Evolutionary conservation across 2,888 invertebrate species (phyloP).

Genomic region (Cataglyphis altisquamis): DNA sequence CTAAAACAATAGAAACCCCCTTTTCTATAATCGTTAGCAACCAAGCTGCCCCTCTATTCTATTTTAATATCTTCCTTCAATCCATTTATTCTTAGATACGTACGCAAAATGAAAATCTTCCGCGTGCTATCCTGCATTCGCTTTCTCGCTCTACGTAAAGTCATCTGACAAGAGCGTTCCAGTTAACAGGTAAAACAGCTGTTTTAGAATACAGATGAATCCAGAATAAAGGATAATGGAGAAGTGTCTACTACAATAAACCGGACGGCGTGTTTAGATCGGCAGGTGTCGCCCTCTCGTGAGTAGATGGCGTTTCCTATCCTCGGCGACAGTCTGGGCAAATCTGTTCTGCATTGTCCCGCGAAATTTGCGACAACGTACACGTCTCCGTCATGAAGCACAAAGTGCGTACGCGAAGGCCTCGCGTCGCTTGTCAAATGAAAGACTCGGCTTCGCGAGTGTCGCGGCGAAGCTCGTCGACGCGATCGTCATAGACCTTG

Average conservation of each 20-base stretch:
- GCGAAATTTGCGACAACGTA: slow-evolving; percentile 25
- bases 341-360: slow-evolving; percentile 44
- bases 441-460: slow-evolving; percentile 12
- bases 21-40: background rate
- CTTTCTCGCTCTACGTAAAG: background rate
- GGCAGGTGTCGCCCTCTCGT: slow-evolving; percentile 63
- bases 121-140: background rate
- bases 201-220: background rate
- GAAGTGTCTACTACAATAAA: background rate
- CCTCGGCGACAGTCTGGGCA: slow-evolving; percentile 41
- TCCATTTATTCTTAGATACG: background rate
- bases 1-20: background rate
- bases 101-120: background rate
- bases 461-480: slow-evolving; percentile 6
- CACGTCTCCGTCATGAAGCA: slow-evolving; percentile 32
- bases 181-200: background rate
- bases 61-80: background rate
- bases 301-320: slow-evolving; percentile 20
- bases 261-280: background rate
- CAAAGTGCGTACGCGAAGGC: slow-evolving; percentile 17
- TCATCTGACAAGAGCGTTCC: background rate
- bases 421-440: slow-evolving; percentile 12
- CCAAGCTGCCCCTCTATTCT: background rate
- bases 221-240: background rate
- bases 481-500: background rate